These are phyloP conservation scores for Alosa alosa DNA, from an alignment of 2,113 vertebrate genomes.

Conservation along the genomic window DNA sequence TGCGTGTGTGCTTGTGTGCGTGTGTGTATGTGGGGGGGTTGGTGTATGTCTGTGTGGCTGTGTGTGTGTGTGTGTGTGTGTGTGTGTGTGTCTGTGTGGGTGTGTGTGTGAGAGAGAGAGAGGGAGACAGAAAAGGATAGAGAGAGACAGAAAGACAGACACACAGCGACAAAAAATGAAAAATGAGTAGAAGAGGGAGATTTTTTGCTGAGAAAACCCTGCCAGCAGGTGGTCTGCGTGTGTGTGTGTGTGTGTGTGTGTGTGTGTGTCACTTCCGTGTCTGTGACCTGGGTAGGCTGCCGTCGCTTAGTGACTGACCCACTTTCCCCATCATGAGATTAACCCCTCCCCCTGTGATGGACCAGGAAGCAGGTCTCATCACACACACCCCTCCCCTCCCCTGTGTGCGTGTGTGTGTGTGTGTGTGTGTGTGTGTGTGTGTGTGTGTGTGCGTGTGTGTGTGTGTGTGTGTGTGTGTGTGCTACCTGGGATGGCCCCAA, in stretches of 20 bases:
- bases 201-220: not conserved
- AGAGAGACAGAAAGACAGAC: too few species aligned
- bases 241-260: conserved; percentile 24
- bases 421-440: too few species aligned
- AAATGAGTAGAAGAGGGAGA: not conserved
- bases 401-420: too few species aligned
- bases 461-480: too few species aligned
- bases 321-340: conserved; percentile 11
- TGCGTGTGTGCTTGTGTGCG: not conserved
- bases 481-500: not conserved
- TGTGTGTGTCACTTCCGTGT: not conserved
- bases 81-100: not conserved
- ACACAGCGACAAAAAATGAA: not conserved
- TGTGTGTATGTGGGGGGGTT: too few species aligned
- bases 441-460: too few species aligned
- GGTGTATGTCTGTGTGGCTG: not conserved
- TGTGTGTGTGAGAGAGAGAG: not conserved
- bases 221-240: not conserved
- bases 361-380: not conserved
- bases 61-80: not conserved
- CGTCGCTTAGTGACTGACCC: not conserved
- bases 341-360: not conserved
- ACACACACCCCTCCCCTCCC: not conserved
- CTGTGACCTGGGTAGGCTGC: not conserved
- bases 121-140: too few species aligned